Conservation (phyloP, 2,113 vertebrate species). For the Mola mola region DNA sequence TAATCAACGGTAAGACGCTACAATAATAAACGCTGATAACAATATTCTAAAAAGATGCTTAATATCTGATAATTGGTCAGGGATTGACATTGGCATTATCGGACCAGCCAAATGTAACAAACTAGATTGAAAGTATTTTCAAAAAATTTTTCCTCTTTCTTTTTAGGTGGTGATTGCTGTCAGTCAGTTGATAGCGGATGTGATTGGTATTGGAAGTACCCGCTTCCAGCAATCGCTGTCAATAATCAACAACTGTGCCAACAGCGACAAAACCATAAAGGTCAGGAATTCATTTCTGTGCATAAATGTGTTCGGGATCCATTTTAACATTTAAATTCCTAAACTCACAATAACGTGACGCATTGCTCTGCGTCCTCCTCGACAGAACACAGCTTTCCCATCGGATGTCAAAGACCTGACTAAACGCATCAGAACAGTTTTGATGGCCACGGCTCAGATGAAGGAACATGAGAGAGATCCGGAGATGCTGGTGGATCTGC, state of each 20-base stretch:
- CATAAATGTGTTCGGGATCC: not conserved
- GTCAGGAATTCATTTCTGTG: constrained; percentile 69
- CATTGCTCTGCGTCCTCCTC: not conserved
- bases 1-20: no score
- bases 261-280: constrained; percentile 94
- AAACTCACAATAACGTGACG: not conserved
- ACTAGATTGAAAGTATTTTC: no score
- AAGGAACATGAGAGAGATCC: constrained; percentile 98
- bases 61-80: no score
- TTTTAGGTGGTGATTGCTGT: constrained; percentile 96
- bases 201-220: constrained; percentile 96
- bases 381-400: constrained; percentile 94
- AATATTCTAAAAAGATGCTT: no score
- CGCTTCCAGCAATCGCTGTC: constrained; percentile 98
- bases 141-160: not conserved
- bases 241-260: constrained; percentile 98
- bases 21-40: no score
- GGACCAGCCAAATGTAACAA: no score
- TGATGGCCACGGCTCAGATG: constrained; percentile 99
- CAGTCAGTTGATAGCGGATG: constrained; percentile 97
- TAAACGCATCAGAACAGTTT: constrained; percentile 95
- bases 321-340: not conserved
- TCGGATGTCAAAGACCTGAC: constrained; percentile 97
- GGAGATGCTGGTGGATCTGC: constrained; percentile 98
- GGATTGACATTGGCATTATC: no score